Evolutionary conservation across 2,888 invertebrate genomes (phyloP).

Genomic region (Magallana nippona): DNA sequence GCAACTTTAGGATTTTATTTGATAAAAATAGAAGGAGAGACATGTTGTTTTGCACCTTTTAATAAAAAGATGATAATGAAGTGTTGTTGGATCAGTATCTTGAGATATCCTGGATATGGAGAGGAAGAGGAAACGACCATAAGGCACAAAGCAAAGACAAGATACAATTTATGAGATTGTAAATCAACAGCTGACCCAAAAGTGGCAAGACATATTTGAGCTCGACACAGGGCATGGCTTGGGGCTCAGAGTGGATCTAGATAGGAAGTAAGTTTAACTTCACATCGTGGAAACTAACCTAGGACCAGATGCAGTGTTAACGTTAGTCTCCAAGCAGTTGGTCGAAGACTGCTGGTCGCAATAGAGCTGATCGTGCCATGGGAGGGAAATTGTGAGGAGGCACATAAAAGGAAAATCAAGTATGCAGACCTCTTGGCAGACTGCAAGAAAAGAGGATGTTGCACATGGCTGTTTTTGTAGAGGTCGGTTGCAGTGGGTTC

Average conservation of each 20-base stretch:
- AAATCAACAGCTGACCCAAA: background rate
- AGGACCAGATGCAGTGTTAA: background rate
- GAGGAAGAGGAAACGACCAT: background rate
- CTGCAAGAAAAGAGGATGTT: background rate
- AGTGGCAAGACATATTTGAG: background rate
- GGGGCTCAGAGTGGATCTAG: background rate
- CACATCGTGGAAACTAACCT: slow-evolving; percentile 5
- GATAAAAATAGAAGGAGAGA: no score
- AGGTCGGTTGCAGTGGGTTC: background rate
- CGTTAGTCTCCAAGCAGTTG: background rate
- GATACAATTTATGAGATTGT: background rate
- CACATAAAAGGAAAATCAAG: slow-evolving; percentile 20
- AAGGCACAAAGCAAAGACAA: background rate
- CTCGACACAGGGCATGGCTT: background rate
- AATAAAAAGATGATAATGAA: no score
- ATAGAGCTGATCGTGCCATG: slow-evolving; percentile 21
- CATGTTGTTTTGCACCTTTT: no score
- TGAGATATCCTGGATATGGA: no score
- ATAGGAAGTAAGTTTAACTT: slow-evolving; percentile 6
- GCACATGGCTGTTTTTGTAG: slow-evolving; percentile 21
- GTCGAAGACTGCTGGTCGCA: background rate
- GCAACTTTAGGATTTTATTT: no score
- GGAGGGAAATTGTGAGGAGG: slow-evolving; percentile 24
- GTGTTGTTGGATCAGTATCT: no score
- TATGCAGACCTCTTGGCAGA: background rate